Percentiles rank a stretch among this genome's conserved stretches.
phyloP scores from a whole-genome alignment of 2,113 vertebrate species.

The Clarias batrachus region DNA sequence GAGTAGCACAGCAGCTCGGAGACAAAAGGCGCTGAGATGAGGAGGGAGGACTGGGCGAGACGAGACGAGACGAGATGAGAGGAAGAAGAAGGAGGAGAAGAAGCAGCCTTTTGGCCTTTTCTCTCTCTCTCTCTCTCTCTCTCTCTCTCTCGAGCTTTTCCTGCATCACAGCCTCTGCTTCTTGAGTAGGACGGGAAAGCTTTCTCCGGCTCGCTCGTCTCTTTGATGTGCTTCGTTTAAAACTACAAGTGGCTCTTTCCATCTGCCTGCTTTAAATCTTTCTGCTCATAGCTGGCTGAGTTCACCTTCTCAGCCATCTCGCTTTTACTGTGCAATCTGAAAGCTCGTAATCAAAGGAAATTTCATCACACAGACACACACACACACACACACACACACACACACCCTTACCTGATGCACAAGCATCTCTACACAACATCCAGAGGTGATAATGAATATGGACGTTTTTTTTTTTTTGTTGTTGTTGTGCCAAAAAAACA shows the following conservation, averaged over 20 bases:
- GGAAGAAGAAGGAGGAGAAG: background rate
- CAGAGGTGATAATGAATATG: background rate
- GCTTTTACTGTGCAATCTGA: constrained; percentile 22
- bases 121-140: too few relatives aligned
- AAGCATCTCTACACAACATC: background rate
- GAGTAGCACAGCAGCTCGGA: constrained; percentile 35
- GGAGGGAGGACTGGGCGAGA: constrained; percentile 7
- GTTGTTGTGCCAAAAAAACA: background rate
- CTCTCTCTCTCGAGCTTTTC: constrained; percentile 5
- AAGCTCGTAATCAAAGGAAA: constrained; percentile 30
- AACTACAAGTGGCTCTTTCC: constrained; percentile 69
- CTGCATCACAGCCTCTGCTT: constrained; percentile 61
- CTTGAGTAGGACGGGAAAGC: constrained; percentile 67
- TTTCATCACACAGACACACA: background rate
- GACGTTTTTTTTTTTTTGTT: background rate
- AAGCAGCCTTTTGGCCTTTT: constrained; percentile 28
- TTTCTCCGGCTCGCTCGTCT: constrained; percentile 35
- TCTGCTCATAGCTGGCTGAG: background rate
- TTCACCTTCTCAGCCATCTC: background rate
- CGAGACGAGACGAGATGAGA: background rate
- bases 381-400: background rate
- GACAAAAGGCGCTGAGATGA: background rate
- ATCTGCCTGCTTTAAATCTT: constrained; percentile 51
- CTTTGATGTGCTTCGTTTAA: constrained; percentile 72
- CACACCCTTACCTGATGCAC: background rate